Evolutionary conservation across 2,888 invertebrate genomes (phyloP), one percentile per base, ranked within the genome.

Genomic region (Calameuta filiformis): DNA sequence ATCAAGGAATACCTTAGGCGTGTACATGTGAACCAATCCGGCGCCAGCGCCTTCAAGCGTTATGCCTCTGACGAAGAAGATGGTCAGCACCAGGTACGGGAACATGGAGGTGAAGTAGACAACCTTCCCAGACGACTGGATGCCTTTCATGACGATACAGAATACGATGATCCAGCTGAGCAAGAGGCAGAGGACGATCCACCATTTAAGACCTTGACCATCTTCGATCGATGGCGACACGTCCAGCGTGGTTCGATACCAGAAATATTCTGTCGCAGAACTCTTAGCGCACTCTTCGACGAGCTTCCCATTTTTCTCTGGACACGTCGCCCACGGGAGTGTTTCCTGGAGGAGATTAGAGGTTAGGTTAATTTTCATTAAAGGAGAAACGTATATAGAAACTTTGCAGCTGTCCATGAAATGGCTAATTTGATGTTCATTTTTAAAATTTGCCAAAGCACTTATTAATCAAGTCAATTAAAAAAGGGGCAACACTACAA

Each of bases 21-120:
- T 97, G 89, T 97, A 96, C 98, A 98, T 97, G 90, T 98, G 97
- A 81, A 94, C 94, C 79, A 98, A 93, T 33, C 98, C 98, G 76
- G 95, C 97, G 81, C 95, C 94, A 11, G 98, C 97, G 31, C 98
- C 98, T 77, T 96, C 95, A 83, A 98, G 92, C 15, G 97, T 97
- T 84, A 98, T 95, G 73, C 98, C 98, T 77, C 98, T 94, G 83
- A 98, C 93, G 93, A 98, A 98, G 94, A 98, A 98, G 89, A 98
- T 98, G 56, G 98, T 97, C 85, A 98, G 94, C 83, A 98, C 98
- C 80, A 96, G 92, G 92, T 98, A 98, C 2, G 98, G 98, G 92
- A 98, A 98, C 89, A 98, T 94, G 1, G 98, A 98, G 15, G 98
- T 98, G 92, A 98, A 97, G 92, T 98, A 98, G 82, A 98, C 97